A percentile compares a stretch with the other conserved stretches of the same genome.
phyloP scores from a whole-genome alignment of 2,888 invertebrate genomes.

The Neelides folsomi region DNA sequence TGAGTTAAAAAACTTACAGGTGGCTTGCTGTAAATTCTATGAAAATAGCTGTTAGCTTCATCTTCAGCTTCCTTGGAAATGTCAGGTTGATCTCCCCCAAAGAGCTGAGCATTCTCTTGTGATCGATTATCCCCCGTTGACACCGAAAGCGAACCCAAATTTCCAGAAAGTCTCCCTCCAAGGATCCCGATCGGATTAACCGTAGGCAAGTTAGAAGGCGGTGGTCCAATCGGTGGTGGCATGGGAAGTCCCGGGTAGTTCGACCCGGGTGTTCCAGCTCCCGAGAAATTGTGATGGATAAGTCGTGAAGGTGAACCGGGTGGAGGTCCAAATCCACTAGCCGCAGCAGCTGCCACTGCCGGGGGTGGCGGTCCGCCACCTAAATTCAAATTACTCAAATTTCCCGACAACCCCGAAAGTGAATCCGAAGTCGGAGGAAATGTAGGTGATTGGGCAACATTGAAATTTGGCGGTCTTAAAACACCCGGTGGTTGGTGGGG shows the following conservation, averaged over 20 bases:
- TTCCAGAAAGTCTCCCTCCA: background rate
- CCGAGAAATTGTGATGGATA: slow-evolving; percentile 44
- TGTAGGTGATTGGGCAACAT: background rate
- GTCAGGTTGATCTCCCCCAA: slow-evolving; percentile 26
- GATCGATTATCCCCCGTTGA: slow-evolving; percentile 5
- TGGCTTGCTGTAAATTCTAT: slow-evolving; percentile 96
- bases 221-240: background rate
- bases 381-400: background rate
- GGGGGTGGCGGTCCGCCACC: background rate
- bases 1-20: slow-evolving; percentile 41
- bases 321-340: slow-evolving; percentile 40
- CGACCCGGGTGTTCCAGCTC: slow-evolving; percentile 12
- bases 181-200: background rate
- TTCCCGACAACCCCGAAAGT: slow-evolving; percentile 19
- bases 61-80: slow-evolving; percentile 89
- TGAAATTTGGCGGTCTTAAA: slow-evolving; percentile 43
- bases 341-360: slow-evolving; percentile 12
- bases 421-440: slow-evolving; percentile 2
- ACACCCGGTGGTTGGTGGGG: slow-evolving; percentile 53
- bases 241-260: background rate
- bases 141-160: background rate
- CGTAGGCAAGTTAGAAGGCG: background rate
- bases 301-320: slow-evolving; percentile 73
- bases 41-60: slow-evolving; percentile 97
- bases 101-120: slow-evolving; percentile 19